Base-by-base conservation (phyloP, 1,140 invertebrate species). In the Lordiphosa mommai region DNA sequence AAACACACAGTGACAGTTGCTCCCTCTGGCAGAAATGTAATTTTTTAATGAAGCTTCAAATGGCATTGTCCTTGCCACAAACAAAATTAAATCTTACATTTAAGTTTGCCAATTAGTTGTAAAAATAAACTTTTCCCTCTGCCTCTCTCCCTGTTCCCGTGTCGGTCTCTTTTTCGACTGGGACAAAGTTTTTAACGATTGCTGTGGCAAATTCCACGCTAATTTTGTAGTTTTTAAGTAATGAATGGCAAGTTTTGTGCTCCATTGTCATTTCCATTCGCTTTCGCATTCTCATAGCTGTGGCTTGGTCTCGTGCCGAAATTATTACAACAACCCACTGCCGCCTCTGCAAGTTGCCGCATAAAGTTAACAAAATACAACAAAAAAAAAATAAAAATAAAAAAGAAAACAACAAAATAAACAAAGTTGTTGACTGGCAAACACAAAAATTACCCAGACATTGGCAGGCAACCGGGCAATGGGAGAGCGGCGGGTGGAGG, bases 21-120 rank as follows among this genome's bases (percentile, higher is more conserved):
- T 13, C 47, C 43, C 20, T 33, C 17, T 67, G 58, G 40, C 56
- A 63, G 27, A 61, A 80, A 61, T 74, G 67, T 80, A 82, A 80
- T 80, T 84, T 79, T 80, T 80, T 80, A 80, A 80, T 80, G 71
- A 82, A 82, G 71, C 72, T 47, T 59, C 76, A 84, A 80, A 84
- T 61, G 64, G 66, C 76, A 71, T 82, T 80, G 76, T 76, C 47
- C 30, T 52, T 52, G 50, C 61, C 61, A 61, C 43, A 72, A 82
- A 80, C 63, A 84, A 86, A 86, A 87, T 84, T 67, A 86, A 86
- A 84, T 87, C 73, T 86, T 76, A 68, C 67, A 87, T 87, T 87
- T 79, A 87, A 87, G 84, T 87, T 87, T 87, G 73, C 84, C 84
- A 87, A 87, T 87, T 87, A 87, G 84, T 87, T 87, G 70, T 85